Evolutionary conservation across 2,888 invertebrate genomes (phyloP).

Genomic region (Marasmarcha lunaedactyla): DNA sequence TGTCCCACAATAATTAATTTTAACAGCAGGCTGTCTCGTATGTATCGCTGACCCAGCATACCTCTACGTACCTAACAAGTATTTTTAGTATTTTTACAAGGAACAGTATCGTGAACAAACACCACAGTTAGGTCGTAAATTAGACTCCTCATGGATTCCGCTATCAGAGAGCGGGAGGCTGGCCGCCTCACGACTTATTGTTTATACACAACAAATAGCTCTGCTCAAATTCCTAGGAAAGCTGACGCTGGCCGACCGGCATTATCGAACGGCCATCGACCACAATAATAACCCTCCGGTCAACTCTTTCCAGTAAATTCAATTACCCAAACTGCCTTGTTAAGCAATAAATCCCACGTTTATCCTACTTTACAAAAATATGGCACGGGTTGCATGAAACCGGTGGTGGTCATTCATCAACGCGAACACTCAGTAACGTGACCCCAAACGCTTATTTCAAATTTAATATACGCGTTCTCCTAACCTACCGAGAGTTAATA

Average conservation of each 20-base stretch:
- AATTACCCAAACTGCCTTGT: not conserved
- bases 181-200: constrained; percentile 56
- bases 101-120: constrained; percentile 23
- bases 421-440: not conserved
- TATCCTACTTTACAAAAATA: not conserved
- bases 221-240: constrained; percentile 41
- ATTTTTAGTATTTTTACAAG: not conserved
- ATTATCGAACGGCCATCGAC: too few species aligned
- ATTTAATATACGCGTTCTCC: constrained; percentile 1
- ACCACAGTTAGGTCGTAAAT: constrained; percentile 56
- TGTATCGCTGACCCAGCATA: too few species aligned
- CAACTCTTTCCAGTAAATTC: too few species aligned
- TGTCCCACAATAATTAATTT: too few species aligned
- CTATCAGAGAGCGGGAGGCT: constrained; percentile 47
- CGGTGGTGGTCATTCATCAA: not conserved
- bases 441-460: not conserved
- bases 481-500: constrained; percentile 1
- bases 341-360: not conserved
- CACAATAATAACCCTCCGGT: too few species aligned
- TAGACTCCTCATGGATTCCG: constrained; percentile 42
- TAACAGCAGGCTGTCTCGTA: too few species aligned
- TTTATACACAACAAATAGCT: constrained; percentile 58
- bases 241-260: constrained; percentile 25
- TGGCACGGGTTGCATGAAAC: not conserved
- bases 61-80: too few species aligned